phyloP scores from a whole-genome alignment of 1,140 invertebrate genomes.

The Apis dorsata region DNA sequence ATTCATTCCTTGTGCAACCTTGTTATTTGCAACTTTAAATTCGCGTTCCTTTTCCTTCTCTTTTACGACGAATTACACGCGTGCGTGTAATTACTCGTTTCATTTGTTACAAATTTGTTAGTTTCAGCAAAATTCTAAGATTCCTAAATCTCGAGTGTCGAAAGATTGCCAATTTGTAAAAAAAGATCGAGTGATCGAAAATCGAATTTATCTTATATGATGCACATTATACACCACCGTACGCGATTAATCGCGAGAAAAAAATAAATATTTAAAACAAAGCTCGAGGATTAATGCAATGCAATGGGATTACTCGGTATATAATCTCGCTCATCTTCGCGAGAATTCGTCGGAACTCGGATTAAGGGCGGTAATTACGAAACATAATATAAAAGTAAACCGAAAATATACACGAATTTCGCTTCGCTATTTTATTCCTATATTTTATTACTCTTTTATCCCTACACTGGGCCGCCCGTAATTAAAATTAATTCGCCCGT shows the following conservation, averaged over 20 bases:
- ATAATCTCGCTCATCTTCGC: neutral
- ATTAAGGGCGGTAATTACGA: neutral
- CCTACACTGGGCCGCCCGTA: neutral
- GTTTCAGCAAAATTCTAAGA: neutral
- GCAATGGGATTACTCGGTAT: too few species aligned
- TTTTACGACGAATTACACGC: neutral
- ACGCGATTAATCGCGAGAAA: neutral
- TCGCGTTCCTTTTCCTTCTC: neutral
- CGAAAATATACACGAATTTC: slow-evolving; percentile 4
- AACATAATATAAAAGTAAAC: slow-evolving; percentile 22
- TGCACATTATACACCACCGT: too few species aligned
- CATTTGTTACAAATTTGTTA: neutral
- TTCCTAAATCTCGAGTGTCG: too few species aligned
- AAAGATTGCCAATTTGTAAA: too few species aligned
- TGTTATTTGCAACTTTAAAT: neutral
- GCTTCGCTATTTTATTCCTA: slow-evolving; percentile 2
- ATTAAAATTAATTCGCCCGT: slow-evolving; percentile 42
- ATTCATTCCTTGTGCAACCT: neutral
- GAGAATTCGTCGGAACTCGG: neutral
- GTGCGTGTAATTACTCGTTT: neutral
- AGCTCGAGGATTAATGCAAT: neutral
- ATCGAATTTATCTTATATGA: too few species aligned
- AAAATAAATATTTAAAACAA: neutral
- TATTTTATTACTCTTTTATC: slow-evolving; percentile 11
- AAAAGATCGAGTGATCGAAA: too few species aligned